Evolutionary conservation across 2,888 invertebrate genomes (phyloP), one percentile per base, ranked within the genome.

Genomic region (Zaprionus lineosus): DNA sequence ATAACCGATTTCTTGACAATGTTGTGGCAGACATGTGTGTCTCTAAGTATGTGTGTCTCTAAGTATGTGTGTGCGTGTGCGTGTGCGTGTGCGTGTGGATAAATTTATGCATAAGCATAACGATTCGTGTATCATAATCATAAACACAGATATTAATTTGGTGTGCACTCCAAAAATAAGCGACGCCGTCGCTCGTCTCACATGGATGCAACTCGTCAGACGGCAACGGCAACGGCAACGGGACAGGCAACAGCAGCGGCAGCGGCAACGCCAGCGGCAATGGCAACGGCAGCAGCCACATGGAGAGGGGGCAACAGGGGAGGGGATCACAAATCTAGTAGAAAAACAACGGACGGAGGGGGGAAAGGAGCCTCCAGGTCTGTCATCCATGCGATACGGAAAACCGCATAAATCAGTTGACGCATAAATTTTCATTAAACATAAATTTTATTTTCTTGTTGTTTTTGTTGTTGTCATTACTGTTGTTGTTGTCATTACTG

Each of bases 381-480:
- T 72, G 65, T 74, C 77, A 74, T 71, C 78, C 77, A 66, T 73
- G 70, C 77, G 64, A 79, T 74, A 74, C 60, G 56, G 63, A 59
- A 74, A 74, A 64, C 73, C 74, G 71, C 81, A 85, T 82, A 82
- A 82, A 82, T 82, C 81, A 85, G 79, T 83, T 83, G 81, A 76
- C 85, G 81, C 85, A 82, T 85, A 85, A 83, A 82, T 82, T 85
- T 83, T 83, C 74, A 81, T 79, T 81, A 79, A 65, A 83, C 84
- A 83, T 76, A 76, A 68, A 73, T 84, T 79, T 84, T 21, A 5
- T 21, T 21, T 21, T 21, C 7, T 21, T 21, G 3, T 21, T 21
- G 3, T 21, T 24, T n/a, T n/a, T n/a, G n/a, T n/a, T n/a, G n/a
- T n/a, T n/a, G n/a, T n/a, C n/a, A n/a, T n/a, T n/a, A n/a, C n/a